Percentiles rank a stretch among this genome's conserved stretches.
These are phyloP conservation scores for Platyrinchus mystaceus DNA, from an alignment of 2,797 vertebrate species.

Conservation along the genomic window DNA sequence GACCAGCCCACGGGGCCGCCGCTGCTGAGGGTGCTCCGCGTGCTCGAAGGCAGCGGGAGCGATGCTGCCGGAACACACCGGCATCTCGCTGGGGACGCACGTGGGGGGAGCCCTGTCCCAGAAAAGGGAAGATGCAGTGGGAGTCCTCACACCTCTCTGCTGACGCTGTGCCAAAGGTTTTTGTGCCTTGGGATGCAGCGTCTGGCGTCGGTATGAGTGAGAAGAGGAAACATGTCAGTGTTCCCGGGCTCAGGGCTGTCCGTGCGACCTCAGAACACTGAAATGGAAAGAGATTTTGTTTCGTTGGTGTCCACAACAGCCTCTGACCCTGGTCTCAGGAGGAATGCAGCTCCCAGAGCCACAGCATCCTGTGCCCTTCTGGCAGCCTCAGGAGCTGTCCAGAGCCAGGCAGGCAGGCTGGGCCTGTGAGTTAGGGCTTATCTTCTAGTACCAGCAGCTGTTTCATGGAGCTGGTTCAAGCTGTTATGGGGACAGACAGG, in stretches of 20 bases:
- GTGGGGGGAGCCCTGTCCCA: background rate
- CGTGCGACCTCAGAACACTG: background rate
- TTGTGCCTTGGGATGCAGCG: background rate
- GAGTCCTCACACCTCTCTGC: background rate
- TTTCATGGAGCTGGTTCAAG: background rate
- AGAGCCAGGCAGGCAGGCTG: background rate
- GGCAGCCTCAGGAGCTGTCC: background rate
- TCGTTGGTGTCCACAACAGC: background rate
- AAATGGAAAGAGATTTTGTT: background rate
- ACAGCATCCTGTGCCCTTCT: background rate
- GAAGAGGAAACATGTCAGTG: background rate
- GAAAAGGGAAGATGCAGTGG: background rate
- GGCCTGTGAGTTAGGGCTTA: background rate
- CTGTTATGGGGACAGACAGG: background rate
- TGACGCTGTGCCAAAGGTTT: background rate
- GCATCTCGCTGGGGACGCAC: background rate
- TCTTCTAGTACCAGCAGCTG: background rate
- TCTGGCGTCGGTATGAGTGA: fast-evolving
- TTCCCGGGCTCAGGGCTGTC: background rate
- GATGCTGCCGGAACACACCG: fast-evolving
- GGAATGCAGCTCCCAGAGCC: background rate
- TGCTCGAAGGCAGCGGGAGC: fast-evolving
- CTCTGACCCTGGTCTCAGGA: background rate
- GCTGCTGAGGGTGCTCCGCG: background rate
- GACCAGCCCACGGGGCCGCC: background rate